These are phyloP conservation scores for Papilio polyxenes DNA, from an alignment of 1,140 invertebrate genomes.

Conservation along the genomic window DNA sequence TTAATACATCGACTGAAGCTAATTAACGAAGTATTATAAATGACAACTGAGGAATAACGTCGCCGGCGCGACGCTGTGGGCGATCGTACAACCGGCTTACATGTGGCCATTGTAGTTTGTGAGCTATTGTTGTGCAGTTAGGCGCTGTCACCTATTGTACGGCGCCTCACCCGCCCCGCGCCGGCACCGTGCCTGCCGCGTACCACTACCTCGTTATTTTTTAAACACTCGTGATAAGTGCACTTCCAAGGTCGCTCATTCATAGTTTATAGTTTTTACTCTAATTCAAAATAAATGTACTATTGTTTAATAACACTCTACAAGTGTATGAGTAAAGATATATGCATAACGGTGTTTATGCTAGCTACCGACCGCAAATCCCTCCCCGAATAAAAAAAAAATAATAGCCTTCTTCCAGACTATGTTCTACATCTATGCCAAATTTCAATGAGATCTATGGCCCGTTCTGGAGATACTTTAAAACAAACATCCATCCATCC, in stretches of 20 bases:
- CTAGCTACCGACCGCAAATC: too few species aligned
- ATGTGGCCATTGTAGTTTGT: slow-evolving; percentile 11
- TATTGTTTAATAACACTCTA: background rate
- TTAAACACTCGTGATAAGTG: too few species aligned
- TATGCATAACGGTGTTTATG: background rate
- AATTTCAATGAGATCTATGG: background rate
- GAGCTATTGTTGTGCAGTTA: background rate
- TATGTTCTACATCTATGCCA: too few species aligned
- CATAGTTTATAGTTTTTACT: background rate
- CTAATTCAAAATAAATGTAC: background rate
- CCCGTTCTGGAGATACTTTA: too few species aligned
- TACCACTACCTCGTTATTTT: too few species aligned
- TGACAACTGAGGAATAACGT: background rate
- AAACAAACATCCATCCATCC: too few species aligned
- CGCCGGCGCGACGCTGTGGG: background rate
- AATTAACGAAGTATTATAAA: slow-evolving; percentile 6
- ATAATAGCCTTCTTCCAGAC: too few species aligned
- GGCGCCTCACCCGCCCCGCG: too few species aligned
- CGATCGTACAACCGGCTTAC: background rate
- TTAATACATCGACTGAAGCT: background rate
- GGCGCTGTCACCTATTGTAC: background rate
- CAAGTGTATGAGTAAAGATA: background rate
- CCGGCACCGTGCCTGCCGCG: too few species aligned
- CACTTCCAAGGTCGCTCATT: background rate
- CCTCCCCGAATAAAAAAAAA: too few species aligned